Evolutionary conservation across 2,113 vertebrate species (phyloP).

Genomic region (Atractosteus spatula): DNA sequence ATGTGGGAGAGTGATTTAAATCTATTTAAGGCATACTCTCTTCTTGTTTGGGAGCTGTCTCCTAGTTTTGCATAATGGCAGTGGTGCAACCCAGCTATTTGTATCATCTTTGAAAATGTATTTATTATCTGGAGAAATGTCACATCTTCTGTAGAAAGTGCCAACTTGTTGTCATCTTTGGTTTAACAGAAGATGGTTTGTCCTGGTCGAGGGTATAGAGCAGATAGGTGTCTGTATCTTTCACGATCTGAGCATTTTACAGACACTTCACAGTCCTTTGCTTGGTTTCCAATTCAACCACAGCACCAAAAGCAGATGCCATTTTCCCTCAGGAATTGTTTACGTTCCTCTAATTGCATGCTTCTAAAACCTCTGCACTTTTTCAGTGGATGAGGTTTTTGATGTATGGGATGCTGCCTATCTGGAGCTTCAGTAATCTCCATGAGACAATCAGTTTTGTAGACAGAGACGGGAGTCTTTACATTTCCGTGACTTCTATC

Average conservation of each 20-base stretch:
- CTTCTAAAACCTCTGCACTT: neutral
- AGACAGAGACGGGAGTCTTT: neutral
- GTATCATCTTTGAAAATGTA: neutral
- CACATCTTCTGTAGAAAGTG: neutral
- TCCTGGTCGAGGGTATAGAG: neutral
- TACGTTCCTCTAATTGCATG: neutral
- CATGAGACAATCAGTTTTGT: neutral
- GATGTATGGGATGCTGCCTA: neutral
- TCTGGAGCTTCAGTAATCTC: neutral
- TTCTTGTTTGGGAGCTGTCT: neutral
- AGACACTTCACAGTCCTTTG: neutral
- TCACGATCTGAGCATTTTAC: neutral
- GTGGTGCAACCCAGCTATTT: neutral
- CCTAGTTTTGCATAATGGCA: neutral
- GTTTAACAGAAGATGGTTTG: neutral
- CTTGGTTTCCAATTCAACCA: neutral
- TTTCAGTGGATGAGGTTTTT: neutral
- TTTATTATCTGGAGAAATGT: neutral
- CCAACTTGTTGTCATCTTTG: conserved; percentile 3
- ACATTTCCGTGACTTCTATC: neutral
- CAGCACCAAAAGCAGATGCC: neutral
- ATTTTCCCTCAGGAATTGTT: neutral
- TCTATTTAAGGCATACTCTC: neutral
- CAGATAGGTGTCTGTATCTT: neutral
- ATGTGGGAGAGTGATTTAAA: too few relatives aligned